Percentiles rank a stretch among this genome's conserved stretches.
Conservation (phyloP, 2,888 invertebrate genomes). For the Drosophila borborema region DNA sequence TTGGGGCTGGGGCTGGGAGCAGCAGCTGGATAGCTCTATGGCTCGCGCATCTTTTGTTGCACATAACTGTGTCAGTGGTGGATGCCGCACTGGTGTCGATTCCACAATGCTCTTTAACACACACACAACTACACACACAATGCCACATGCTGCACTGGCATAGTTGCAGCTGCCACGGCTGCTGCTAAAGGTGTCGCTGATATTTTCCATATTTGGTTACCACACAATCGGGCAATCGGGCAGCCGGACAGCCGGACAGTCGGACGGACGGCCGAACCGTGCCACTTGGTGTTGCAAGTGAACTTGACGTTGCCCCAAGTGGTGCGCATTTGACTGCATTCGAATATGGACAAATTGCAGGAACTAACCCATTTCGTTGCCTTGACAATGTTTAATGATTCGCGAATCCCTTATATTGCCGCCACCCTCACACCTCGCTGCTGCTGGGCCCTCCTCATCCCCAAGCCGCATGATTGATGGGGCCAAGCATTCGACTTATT, state of each 20-base stretch:
- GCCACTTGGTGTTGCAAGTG: conserved; percentile 29
- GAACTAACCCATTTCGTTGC: conserved; percentile 56
- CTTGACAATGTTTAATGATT: conserved; percentile 55
- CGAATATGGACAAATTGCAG: conserved; percentile 77
- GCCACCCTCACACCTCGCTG: not conserved
- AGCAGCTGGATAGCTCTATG: not conserved
- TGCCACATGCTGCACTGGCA: conserved; percentile 44
- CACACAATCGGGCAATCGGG: conserved; percentile 30
- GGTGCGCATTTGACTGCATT: conserved; percentile 38
- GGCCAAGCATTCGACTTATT: conserved; percentile 8
- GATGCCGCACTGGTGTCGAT: conserved; percentile 45
- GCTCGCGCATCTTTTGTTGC: conserved; percentile 58
- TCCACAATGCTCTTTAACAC: conserved; percentile 37
- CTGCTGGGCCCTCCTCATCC: not conserved
- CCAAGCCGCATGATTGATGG: conserved; percentile 27
- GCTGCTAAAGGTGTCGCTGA: conserved; percentile 59
- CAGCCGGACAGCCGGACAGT: conserved; percentile 14
- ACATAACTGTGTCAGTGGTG: conserved; percentile 59
- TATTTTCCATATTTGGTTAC: conserved; percentile 75
- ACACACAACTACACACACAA: conserved; percentile 51
- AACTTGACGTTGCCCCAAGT: conserved; percentile 33
- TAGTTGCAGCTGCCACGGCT: conserved; percentile 10
- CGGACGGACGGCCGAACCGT: conserved; percentile 3
- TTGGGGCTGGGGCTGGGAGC: not conserved
- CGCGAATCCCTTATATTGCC: conserved; percentile 13